phyloP scores from a whole-genome alignment of 2,113 vertebrate species.

The Mungos mungo region DNA sequence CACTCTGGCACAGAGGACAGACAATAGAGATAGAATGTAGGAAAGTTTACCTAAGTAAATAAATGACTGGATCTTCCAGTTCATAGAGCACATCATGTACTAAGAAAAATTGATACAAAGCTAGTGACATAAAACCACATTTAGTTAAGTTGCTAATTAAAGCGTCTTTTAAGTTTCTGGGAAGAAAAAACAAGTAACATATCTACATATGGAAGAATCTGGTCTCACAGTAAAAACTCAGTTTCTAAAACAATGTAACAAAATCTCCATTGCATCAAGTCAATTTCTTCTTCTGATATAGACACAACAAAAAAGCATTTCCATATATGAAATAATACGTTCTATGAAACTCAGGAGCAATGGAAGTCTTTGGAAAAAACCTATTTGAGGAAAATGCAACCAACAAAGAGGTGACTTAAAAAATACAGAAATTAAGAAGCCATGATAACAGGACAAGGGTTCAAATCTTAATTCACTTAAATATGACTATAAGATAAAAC shows the following conservation, averaged over 20 bases:
- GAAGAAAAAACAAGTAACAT: neutral
- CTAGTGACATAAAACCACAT: neutral
- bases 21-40: conserved; percentile 26
- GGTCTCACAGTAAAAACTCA: neutral
- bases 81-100: neutral
- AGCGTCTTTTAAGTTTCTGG: neutral
- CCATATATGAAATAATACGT: neutral
- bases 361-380: neutral
- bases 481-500: neutral
- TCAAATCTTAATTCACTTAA: neutral
- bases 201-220: neutral
- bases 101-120: neutral
- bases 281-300: neutral
- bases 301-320: neutral
- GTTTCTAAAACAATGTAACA: neutral
- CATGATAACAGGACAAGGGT: neutral
- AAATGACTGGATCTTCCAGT: neutral
- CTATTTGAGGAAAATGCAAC: neutral
- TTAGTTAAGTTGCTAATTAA: neutral
- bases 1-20: neutral
- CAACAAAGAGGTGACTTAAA: neutral
- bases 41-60: neutral
- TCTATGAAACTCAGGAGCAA: neutral
- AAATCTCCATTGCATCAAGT: neutral
- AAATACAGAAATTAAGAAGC: neutral